phyloP scores from a whole-genome alignment of 2,113 vertebrate genomes.

The Sciurus niger region DNA sequence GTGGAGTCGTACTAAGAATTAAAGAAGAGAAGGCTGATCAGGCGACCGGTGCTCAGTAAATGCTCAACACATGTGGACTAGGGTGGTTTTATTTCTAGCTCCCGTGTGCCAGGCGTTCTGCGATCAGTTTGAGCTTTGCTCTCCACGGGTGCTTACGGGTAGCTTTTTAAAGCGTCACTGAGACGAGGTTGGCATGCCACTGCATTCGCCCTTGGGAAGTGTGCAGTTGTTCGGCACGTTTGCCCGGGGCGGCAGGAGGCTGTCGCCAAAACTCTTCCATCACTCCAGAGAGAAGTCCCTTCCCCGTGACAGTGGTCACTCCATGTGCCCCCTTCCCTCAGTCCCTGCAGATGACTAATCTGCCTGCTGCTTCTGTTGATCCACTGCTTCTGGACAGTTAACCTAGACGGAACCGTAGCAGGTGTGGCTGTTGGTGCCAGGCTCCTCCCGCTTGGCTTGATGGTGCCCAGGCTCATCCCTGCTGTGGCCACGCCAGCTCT shows the following conservation, averaged over 20 bases:
- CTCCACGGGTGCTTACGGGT: not conserved
- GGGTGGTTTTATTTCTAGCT: not conserved
- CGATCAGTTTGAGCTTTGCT: not conserved
- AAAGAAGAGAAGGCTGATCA: not conserved
- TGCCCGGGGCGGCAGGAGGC: fast-evolving
- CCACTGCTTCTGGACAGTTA: not conserved
- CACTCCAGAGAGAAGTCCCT: not conserved
- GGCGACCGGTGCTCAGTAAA: not conserved
- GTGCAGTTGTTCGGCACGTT: not conserved
- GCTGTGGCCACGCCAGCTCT: too few species aligned
- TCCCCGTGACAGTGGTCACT: too few species aligned
- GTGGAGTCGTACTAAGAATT: not conserved
- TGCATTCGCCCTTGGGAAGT: not conserved
- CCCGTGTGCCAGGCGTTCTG: fast-evolving
- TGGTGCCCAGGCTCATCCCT: not conserved
- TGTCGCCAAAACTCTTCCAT: not conserved
- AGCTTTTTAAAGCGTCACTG: not conserved
- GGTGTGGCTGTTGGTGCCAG: not conserved
- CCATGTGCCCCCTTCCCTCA: too few species aligned
- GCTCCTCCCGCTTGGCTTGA: not conserved
- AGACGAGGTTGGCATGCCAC: not conserved
- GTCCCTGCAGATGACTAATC: not conserved
- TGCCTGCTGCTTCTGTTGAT: not conserved
- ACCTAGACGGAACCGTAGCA: not conserved
- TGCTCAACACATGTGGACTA: not conserved